A percentile compares a stretch with the other conserved stretches of the same genome.
Evolutionary conservation across 2,113 vertebrate genomes (phyloP).

Genomic region (Panurus biarmicus): DNA sequence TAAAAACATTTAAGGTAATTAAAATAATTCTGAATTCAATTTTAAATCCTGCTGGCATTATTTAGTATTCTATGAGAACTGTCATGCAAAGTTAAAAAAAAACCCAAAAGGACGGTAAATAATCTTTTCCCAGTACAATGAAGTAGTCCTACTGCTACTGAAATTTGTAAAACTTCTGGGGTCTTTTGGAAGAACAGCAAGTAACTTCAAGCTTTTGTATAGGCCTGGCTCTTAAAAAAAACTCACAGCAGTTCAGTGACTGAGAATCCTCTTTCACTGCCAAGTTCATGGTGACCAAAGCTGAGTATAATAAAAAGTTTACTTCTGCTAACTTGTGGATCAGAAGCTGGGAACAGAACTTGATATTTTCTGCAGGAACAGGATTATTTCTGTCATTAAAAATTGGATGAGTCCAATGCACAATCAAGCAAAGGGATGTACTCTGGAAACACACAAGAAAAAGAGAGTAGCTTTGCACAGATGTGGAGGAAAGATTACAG

Average conservation of each 20-base stretch:
- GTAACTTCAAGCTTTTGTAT: not conserved
- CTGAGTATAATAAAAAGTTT: not conserved
- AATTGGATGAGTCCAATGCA: not conserved
- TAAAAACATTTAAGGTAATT: constrained; percentile 31
- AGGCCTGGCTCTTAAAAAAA: not conserved
- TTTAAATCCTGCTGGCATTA: constrained; percentile 4
- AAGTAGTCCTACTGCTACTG: not conserved
- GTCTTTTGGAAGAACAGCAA: not conserved
- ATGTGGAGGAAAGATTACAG: not conserved
- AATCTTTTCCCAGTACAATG: not conserved
- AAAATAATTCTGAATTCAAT: constrained; percentile 39
- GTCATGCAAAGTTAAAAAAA: not conserved
- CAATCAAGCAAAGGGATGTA: no score
- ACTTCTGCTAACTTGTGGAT: not conserved
- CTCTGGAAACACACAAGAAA: no score
- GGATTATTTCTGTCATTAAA: not conserved
- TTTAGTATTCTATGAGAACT: constrained; percentile 24
- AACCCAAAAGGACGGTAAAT: not conserved
- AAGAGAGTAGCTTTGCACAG: not conserved
- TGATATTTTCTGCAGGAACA: not conserved
- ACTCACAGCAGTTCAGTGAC: not conserved
- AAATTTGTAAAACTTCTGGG: not conserved
- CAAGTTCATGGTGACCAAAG: not conserved
- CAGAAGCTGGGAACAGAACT: not conserved
- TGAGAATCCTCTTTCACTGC: not conserved